Evolutionary conservation across 2,113 vertebrate genomes (phyloP).

Genomic region (Ahaetulla prasina): DNA sequence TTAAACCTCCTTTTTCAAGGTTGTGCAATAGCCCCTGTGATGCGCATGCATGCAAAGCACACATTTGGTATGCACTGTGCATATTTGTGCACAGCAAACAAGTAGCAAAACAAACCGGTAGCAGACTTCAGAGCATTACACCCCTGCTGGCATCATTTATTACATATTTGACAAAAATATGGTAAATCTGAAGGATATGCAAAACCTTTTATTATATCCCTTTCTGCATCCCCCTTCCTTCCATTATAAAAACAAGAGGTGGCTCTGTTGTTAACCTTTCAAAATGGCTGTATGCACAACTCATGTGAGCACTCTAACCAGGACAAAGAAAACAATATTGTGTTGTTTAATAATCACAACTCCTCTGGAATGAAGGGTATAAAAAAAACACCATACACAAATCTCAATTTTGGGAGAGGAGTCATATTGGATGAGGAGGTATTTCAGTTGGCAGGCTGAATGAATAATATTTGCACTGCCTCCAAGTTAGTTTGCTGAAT

Average conservation of each 20-base stretch:
- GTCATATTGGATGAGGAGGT: background rate
- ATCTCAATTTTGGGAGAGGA: background rate
- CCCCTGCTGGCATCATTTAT: too few relatives aligned
- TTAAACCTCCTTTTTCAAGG: too few relatives aligned
- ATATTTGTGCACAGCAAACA: too few relatives aligned
- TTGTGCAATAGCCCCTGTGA: too few relatives aligned
- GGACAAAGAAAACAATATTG: background rate
- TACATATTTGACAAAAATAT: background rate
- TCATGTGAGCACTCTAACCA: background rate
- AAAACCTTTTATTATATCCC: background rate
- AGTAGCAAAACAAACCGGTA: too few relatives aligned
- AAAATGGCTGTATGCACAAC: background rate
- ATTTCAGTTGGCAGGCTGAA: background rate
- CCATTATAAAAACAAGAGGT: background rate
- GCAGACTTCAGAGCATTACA: too few relatives aligned
- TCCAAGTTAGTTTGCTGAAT: background rate
- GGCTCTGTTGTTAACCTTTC: background rate
- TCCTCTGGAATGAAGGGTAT: background rate
- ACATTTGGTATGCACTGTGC: too few relatives aligned
- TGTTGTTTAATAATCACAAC: background rate
- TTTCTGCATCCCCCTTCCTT: too few relatives aligned
- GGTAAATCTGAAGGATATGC: background rate
- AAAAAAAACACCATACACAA: background rate
- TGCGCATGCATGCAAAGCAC: too few relatives aligned
- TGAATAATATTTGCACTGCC: background rate